Conservation (phyloP, 2,797 vertebrate genomes). For the Saxicola maurus region DNA sequence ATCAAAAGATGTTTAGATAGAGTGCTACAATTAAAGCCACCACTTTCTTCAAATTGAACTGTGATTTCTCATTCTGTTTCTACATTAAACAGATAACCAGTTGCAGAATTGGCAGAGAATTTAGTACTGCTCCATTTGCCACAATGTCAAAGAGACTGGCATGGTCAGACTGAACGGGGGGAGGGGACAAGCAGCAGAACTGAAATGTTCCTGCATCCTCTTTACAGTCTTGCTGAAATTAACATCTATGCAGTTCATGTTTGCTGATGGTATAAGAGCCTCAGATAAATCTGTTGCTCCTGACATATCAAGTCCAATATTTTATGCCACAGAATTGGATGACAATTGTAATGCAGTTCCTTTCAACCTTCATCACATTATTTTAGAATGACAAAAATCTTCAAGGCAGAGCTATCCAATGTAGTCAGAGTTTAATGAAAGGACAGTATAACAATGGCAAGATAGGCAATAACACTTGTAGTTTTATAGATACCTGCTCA, state of each 20-base stretch:
- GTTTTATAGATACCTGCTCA: slow-evolving; percentile 6
- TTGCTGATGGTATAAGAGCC: background rate
- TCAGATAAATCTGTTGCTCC: background rate
- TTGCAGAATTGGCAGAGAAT: background rate
- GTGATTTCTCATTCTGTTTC: background rate
- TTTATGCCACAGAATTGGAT: background rate
- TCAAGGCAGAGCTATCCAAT: background rate
- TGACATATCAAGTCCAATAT: background rate
- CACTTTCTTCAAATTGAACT: background rate
- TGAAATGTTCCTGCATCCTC: background rate
- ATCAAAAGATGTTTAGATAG: background rate
- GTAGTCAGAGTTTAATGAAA: slow-evolving; percentile 10
- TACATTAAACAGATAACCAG: background rate
- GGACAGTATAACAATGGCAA: background rate
- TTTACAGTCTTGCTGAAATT: background rate
- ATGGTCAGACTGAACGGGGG: background rate
- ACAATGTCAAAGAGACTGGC: background rate
- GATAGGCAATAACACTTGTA: background rate
- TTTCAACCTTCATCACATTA: background rate
- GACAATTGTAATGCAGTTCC: background rate
- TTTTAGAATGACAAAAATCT: background rate
- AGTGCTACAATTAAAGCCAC: background rate
- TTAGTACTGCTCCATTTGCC: background rate
- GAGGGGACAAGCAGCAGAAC: background rate
- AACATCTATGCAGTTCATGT: background rate